Conservation (phyloP, 2,113 vertebrate genomes). For the Microcebus tavaratra region DNA sequence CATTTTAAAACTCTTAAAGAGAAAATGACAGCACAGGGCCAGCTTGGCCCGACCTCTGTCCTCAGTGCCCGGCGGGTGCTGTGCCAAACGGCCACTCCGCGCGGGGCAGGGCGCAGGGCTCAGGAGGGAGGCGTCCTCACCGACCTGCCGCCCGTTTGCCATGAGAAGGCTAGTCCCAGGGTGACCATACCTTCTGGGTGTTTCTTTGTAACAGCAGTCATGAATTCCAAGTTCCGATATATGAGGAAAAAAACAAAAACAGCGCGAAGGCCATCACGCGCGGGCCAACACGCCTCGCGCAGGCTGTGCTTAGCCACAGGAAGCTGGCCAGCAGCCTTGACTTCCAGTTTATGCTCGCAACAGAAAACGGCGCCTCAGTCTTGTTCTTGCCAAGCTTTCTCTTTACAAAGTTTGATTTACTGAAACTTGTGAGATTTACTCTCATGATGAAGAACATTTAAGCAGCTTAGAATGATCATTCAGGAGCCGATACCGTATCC, state of each 20-base stretch:
- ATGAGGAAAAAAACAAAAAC: neutral
- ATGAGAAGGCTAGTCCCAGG: neutral
- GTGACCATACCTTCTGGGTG: neutral
- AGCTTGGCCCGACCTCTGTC: fast-evolving
- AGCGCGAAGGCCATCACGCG: neutral
- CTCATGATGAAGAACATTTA: neutral
- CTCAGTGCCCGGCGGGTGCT: neutral
- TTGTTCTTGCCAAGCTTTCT: neutral
- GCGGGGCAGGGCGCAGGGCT: neutral
- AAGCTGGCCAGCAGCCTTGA: neutral
- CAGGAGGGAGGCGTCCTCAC: neutral
- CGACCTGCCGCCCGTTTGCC: fast-evolving
- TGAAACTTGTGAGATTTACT: neutral
- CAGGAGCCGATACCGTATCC: neutral
- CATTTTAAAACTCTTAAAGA: neutral
- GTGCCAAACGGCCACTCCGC: fast-evolving
- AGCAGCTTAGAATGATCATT: neutral
- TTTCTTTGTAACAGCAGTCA: neutral
- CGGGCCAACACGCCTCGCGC: neutral
- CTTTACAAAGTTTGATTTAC: neutral
- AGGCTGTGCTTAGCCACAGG: neutral
- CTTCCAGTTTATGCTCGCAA: neutral
- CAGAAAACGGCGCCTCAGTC: neutral
- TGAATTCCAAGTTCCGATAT: neutral
- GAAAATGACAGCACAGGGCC: fast-evolving